A percentile compares a stretch with the other conserved stretches of the same genome.
phyloP scores from a whole-genome alignment of 53 echinoderm and acorn worm genomes.

The Echinometra lucunter region DNA sequence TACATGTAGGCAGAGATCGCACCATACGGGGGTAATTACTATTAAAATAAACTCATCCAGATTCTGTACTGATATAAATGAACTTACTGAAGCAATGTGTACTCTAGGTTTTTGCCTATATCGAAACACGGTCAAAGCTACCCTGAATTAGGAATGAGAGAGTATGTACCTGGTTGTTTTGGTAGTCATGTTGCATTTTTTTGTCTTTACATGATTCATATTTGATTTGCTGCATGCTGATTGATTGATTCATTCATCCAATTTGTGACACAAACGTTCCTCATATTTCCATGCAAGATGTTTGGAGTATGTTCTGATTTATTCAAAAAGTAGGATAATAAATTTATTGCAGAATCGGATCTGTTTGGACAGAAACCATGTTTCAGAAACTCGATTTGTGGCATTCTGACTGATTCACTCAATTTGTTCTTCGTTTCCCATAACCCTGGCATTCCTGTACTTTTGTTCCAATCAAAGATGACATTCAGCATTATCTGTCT shows the following conservation, averaged over 20 bases:
- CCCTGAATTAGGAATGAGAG: no score
- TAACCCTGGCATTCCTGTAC: not conserved
- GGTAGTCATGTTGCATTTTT: no score
- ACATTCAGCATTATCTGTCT: slow-evolving; percentile 17
- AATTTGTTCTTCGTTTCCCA: not conserved
- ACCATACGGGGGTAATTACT: no score
- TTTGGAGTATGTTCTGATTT: not conserved
- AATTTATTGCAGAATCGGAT: not conserved
- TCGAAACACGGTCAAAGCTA: no score
- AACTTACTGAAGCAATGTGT: no score
- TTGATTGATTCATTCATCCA: not conserved
- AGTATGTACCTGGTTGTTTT: no score
- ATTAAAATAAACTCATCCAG: no score
- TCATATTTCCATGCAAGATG: not conserved
- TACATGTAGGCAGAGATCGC: no score
- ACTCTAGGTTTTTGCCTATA: no score
- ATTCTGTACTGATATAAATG: no score
- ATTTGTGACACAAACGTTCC: not conserved
- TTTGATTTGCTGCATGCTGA: not conserved
- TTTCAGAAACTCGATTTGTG: slow-evolving; percentile 11
- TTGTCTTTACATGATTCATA: no score
- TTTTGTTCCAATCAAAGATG: slow-evolving; percentile 16
- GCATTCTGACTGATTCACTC: not conserved
- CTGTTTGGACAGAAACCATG: slow-evolving; percentile 3
- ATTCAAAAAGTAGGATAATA: not conserved